Evolutionary conservation across 1,140 invertebrate genomes (phyloP).

Genomic region (Bombus confusus): DNA sequence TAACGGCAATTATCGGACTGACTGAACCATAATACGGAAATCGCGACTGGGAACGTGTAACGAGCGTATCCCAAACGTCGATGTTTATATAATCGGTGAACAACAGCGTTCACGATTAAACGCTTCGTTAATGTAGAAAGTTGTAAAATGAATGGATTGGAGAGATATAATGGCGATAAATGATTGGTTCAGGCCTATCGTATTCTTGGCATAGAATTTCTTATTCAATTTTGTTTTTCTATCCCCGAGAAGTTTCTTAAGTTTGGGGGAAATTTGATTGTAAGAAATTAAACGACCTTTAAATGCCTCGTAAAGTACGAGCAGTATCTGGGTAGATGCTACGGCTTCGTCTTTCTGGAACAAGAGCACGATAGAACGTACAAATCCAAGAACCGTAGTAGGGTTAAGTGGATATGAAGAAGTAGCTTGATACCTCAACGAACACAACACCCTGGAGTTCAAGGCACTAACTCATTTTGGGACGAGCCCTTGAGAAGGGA

Average conservation of each 20-base stretch:
- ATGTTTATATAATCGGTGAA: neutral
- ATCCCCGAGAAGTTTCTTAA: too few species aligned
- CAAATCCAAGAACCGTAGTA: neutral
- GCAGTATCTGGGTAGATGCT: too few species aligned
- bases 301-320: neutral
- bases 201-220: neutral
- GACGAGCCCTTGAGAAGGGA: neutral
- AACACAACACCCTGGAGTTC: neutral
- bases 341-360: neutral
- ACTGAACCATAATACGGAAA: conserved; percentile 12
- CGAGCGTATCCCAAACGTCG: neutral
- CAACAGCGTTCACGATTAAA: neutral
- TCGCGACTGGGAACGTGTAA: conserved; percentile 12
- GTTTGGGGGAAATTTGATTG: too few species aligned
- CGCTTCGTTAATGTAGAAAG: neutral
- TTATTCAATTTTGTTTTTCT: neutral
- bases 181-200: neutral
- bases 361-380: neutral
- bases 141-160: neutral
- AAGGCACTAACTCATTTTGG: neutral
- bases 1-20: conserved; percentile 53
- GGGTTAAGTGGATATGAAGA: neutral
- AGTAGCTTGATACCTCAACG: neutral
- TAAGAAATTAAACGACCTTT: neutral
- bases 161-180: neutral